A percentile compares a stretch with the other conserved stretches of the same genome.
Conservation (phyloP, 2,888 invertebrate genomes). For the Podotricha telesiphe region DNA sequence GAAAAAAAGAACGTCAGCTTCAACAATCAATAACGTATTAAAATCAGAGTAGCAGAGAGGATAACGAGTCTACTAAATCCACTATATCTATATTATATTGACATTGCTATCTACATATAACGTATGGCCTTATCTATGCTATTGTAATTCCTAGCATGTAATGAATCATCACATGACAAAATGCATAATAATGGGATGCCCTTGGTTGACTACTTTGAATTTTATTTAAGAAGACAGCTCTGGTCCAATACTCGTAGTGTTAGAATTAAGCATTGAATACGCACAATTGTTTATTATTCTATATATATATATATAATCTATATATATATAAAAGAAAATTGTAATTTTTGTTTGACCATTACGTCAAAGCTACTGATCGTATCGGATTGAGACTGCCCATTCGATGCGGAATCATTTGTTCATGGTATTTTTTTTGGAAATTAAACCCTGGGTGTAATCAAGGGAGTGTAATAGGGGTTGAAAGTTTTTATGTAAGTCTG, state of each 20-base stretch:
- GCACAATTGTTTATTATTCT: not conserved
- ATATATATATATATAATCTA: no score
- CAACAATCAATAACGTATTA: not conserved
- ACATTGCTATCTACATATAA: conserved; percentile 10
- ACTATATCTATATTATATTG: conserved; percentile 12
- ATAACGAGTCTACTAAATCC: not conserved
- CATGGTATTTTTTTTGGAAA: no score
- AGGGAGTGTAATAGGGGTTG: no score
- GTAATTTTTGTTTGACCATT: no score
- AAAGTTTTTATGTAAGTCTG: no score
- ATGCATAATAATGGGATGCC: conserved; percentile 1
- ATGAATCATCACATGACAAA: conserved; percentile 18
- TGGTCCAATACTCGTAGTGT: no score
- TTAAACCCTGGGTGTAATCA: no score
- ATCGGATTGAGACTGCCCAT: no score
- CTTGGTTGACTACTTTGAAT: conserved; percentile 10
- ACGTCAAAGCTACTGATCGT: no score
- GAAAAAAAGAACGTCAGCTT: not conserved
- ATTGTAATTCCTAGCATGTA: conserved; percentile 21
- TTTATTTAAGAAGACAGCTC: not conserved
- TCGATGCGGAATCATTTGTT: no score
- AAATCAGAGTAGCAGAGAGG: not conserved
- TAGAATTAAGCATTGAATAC: not conserved
- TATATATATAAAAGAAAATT: no score
- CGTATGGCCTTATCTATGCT: conserved; percentile 13